phyloP scores from a whole-genome alignment of 1,140 invertebrate species.

The Drosophila pseudoobscura region DNA sequence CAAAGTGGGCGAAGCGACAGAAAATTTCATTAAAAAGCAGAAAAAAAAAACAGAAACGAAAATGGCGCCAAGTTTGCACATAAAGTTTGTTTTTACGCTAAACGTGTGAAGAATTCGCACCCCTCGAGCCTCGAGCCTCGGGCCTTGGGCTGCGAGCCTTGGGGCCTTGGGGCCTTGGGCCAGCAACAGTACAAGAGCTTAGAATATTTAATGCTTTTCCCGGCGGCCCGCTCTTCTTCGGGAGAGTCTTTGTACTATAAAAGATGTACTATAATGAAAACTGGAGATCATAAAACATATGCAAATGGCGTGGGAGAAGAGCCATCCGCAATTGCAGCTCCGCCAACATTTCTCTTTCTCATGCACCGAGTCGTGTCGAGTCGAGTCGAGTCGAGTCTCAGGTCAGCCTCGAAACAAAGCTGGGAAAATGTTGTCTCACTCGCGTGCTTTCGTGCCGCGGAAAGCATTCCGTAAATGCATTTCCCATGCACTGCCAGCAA shows the following conservation, averaged over 20 bases:
- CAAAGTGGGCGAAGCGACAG: too few species aligned
- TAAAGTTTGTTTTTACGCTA: conserved; percentile 49
- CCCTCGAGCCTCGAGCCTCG: neutral
- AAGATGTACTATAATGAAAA: too few species aligned
- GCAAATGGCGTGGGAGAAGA: conserved; percentile 25
- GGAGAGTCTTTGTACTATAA: too few species aligned
- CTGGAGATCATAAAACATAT: conserved; percentile 12
- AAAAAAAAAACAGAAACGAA: conserved; percentile 6
- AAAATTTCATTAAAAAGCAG: conserved; percentile 1
- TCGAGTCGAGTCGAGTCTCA: neutral
- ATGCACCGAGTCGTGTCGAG: conserved; percentile 26
- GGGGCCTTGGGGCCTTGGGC: too few species aligned
- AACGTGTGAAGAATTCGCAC: conserved; percentile 53
- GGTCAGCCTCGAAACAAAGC: conserved; percentile 40
- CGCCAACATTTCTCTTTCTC: conserved; percentile 27
- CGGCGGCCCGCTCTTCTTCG: neutral
- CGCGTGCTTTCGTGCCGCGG: neutral
- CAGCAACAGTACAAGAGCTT: too few species aligned
- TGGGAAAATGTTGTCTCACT: conserved; percentile 35
- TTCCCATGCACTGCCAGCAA: conserved; percentile 49
- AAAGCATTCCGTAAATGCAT: conserved; percentile 59
- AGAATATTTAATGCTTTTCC: too few species aligned
- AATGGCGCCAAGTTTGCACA: conserved; percentile 32
- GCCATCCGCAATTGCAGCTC: too few species aligned
- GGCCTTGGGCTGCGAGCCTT: too few species aligned